phyloP scores from a whole-genome alignment of 2,797 vertebrate genomes.

The Bufotes viridis region DNA sequence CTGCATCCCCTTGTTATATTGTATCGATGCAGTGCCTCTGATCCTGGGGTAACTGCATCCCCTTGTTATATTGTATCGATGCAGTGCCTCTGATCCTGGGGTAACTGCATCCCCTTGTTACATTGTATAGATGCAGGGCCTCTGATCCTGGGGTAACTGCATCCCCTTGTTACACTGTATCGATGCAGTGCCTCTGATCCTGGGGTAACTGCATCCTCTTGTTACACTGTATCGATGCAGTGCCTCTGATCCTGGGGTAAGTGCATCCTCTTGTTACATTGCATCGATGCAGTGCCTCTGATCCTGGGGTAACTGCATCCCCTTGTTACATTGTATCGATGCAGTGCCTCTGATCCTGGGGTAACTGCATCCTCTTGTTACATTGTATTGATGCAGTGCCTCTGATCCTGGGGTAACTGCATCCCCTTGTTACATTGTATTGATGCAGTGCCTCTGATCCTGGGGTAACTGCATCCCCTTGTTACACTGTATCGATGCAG shows the following conservation, averaged over 20 bases:
- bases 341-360: background rate
- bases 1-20: background rate
- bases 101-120: background rate
- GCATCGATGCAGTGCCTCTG: background rate
- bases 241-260: background rate
- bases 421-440: background rate
- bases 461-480: background rate
- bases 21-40: background rate
- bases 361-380: background rate
- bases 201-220: background rate
- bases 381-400: background rate
- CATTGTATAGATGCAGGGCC: background rate
- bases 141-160: constrained; percentile 3
- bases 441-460: background rate
- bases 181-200: background rate
- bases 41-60: background rate
- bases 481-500: background rate
- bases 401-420: constrained; percentile 1
- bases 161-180: background rate
- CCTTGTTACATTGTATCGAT: background rate
- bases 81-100: background rate
- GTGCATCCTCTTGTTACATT: background rate
- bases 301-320: background rate
- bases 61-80: background rate
- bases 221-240: background rate